Base-by-base conservation (phyloP, 1,140 invertebrate genomes). In the Hyles euphorbiae region DNA sequence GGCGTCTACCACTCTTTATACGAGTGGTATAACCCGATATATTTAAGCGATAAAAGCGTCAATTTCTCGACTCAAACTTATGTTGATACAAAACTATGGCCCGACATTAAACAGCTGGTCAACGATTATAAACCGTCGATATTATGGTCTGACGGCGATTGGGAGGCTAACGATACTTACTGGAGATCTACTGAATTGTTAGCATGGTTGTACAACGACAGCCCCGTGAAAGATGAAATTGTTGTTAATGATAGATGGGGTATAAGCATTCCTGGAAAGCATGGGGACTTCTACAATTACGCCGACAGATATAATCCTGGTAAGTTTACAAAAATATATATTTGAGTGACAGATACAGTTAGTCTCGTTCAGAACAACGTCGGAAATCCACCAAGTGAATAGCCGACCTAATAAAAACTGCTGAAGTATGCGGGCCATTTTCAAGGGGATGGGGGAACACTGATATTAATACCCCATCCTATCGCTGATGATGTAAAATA, bases 161-260 rank as follows among this genome's bases (percentile, higher is more conserved):
- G 95, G 95, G 95, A 96, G 76, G 93, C 94, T 1, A 72, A 91
- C 1, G 93, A 95, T 69, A 89, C 90, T 1, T 99, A 99, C 74
- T 99, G 94, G 94, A 92, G 92, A 36, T 93, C 95, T 0, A 93
- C 92, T 64, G 93, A 94, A 63, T 93, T 96, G 69, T 88, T 99
- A 3, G 94, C 97, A 6, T 99, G 97, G 97, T 64, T 99, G 0
- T 99, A 98, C 72, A 99, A 98, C 82, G 94, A 97, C 6, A 98
- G 97, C 82, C 97, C 98, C 2, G 96, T 99, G 0, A 95, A 94
- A 74, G 93, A 98, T 53, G 94, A 92, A 5, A 92, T 99, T 5
- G 96, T 98, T 1, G 94, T 94, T 0, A 98, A 98, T 88, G 95
- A 96, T 77, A 90, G 96, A 72, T 97, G 96, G 96, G 97, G 98